phyloP scores from a whole-genome alignment of 2,888 invertebrate species.

The Chrysomela aeneicollis region DNA sequence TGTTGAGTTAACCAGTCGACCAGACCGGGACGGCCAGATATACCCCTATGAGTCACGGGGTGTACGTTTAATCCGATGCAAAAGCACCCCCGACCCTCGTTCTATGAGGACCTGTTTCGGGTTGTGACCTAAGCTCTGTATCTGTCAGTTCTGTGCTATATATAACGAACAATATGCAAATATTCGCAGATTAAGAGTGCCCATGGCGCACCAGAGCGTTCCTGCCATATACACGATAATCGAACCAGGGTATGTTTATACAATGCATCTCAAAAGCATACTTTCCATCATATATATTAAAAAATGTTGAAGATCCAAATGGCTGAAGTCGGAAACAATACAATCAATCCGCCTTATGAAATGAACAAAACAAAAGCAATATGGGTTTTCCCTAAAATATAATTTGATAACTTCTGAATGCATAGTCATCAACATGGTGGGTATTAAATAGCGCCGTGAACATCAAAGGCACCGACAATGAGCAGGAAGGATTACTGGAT shows the following conservation, averaged over 20 bases:
- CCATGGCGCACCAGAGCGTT: constrained; percentile 28
- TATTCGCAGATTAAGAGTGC: constrained; percentile 40
- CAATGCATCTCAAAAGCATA: not conserved
- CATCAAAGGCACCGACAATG: too few species aligned
- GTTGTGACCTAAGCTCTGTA: constrained; percentile 37
- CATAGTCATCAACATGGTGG: too few species aligned
- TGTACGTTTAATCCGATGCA: constrained; percentile 34
- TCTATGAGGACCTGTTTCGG: constrained; percentile 37
- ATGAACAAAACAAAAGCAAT: not conserved
- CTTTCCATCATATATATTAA: too few species aligned
- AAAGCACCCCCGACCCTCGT: constrained; percentile 30
- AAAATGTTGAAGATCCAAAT: too few species aligned
- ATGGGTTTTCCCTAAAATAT: constrained; percentile 21
- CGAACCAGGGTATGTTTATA: constrained; percentile 4
- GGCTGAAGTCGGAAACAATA: too few species aligned
- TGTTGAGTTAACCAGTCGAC: too few species aligned
- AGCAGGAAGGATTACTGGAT: too few species aligned
- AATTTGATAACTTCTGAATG: constrained; percentile 12
- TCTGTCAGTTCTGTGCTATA: constrained; percentile 40
- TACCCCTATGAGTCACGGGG: too few species aligned
- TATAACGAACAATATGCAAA: constrained; percentile 43
- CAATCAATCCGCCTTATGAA: too few species aligned
- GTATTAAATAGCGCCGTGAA: too few species aligned
- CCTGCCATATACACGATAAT: constrained; percentile 36
- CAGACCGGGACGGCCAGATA: too few species aligned